Evolutionary conservation across 1,140 invertebrate species (phyloP).

Genomic region (Drosophila neocordata): DNA sequence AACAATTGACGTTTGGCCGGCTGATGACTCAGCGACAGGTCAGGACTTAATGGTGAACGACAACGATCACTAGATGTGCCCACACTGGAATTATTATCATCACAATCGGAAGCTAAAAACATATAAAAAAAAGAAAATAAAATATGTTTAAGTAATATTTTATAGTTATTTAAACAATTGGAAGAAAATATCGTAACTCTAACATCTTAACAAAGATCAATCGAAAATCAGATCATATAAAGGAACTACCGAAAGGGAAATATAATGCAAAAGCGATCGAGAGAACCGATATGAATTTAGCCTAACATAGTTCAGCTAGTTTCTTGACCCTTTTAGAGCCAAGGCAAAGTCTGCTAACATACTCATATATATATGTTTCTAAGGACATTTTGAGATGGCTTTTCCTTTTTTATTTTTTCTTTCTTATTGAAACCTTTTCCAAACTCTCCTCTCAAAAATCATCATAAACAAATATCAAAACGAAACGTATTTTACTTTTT

Average conservation of each 20-base stretch:
- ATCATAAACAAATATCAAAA: constrained; percentile 26
- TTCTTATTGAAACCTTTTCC: neutral
- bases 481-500: constrained; percentile 12
- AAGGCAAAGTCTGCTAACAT: too few species aligned
- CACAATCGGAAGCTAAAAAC: constrained; percentile 71
- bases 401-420: neutral
- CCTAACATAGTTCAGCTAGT: too few species aligned
- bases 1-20: constrained; percentile 68
- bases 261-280: too few species aligned
- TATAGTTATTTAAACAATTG: too few species aligned
- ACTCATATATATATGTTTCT: too few species aligned
- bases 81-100: constrained; percentile 78
- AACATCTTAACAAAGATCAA: too few species aligned
- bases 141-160: neutral
- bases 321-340: too few species aligned
- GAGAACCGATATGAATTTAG: too few species aligned
- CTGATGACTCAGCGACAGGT: constrained; percentile 57
- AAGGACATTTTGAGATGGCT: too few species aligned
- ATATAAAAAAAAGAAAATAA: neutral
- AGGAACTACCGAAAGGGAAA: too few species aligned
- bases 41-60: constrained; percentile 68
- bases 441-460: neutral
- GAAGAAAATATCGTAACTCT: too few species aligned
- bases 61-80: constrained; percentile 79
- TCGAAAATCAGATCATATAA: too few species aligned